phyloP scores from a whole-genome alignment of 37 sponge, comb jelly and placozoan species.

The Diacarnus erythraeanus region DNA sequence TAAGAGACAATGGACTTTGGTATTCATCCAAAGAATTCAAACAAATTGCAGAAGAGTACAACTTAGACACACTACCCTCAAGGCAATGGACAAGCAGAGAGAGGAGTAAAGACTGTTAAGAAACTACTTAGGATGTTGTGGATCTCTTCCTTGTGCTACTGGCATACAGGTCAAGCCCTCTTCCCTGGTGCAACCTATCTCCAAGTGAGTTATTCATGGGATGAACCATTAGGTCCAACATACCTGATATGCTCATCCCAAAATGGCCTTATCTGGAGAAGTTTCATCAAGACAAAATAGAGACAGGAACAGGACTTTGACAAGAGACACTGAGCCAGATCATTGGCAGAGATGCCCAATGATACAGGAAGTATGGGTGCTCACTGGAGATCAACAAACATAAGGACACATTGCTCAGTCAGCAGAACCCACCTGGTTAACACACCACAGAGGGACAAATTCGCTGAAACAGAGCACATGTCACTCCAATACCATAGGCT shows the following conservation, averaged over 20 bases:
- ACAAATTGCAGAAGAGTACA: too few species aligned
- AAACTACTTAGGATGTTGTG: too few species aligned
- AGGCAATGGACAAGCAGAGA: too few species aligned
- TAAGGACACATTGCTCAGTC: slow-evolving; percentile 5
- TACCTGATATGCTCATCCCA: slow-evolving; percentile 30
- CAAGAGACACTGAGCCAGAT: slow-evolving; percentile 3
- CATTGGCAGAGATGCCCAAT: not conserved
- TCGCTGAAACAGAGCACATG: slow-evolving; percentile 23
- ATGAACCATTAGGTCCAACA: slow-evolving; percentile 18
- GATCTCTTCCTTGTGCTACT: too few species aligned
- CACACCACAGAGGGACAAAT: slow-evolving; percentile 29
- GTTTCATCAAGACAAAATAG: slow-evolving; percentile 20
- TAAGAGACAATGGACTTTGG: too few species aligned
- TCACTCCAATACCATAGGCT: not conserved
- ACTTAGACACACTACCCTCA: too few species aligned
- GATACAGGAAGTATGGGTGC: slow-evolving; percentile 42
- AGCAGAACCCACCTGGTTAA: slow-evolving; percentile 8
- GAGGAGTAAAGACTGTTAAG: too few species aligned
- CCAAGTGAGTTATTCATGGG: slow-evolving; percentile 58
- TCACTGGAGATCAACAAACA: not conserved
- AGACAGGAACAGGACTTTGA: slow-evolving; percentile 38
- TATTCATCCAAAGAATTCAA: too few species aligned
- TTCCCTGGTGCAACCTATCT: slow-evolving; percentile 59
- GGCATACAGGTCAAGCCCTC: slow-evolving; percentile 32
- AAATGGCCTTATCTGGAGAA: slow-evolving; percentile 29